Base-by-base conservation (phyloP, 2,888 invertebrate species). In the Tromatobia lineatoria region DNA sequence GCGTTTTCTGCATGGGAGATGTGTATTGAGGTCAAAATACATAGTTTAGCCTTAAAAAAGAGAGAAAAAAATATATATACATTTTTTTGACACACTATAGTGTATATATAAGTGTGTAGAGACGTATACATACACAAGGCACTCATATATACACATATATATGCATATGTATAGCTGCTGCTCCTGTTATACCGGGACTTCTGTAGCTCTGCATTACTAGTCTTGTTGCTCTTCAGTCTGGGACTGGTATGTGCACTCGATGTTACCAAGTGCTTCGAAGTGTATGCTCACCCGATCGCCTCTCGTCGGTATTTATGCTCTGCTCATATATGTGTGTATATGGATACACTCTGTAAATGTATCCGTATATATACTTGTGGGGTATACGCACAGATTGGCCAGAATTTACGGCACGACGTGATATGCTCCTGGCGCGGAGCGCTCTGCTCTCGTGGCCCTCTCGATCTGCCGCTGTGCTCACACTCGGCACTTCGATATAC, bases 371-470 rank as follows among this genome's bases (percentile, higher is more conserved):
- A 29, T 29, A 29, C 4, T 29, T 61, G 29, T 61, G 73, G 42
- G 57, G 67, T 73, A 57, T 74, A 82, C 82, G 82, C 82, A 82
- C 69, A 61, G 82, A 82, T 82, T 67, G 78, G 45, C 50, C 52
- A 61, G 73, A 73, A 52, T 82, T 82, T 78, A 82, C 82, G 61
- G 74, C 82, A 69, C 78, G 82, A 78, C 69, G 82, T 78, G 78
- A 78, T 73, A 64, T 38, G 73, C 82, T 82, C 69, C 82, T 78
- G 77, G 77, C 70, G 70, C 76, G 45, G 61, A 64, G 64, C 59
- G 34, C 45, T 59, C 59, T 69, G 20, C 38, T 38, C 38, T 38
- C 10, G 38, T 54, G 66, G 64, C 66, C 70, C 64, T 61, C 64
- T 38, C 71, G 76, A 76, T 82, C 45, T 76, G 70, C 70, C 71